These are phyloP conservation scores for Idaea straminata DNA, from an alignment of 2,888 invertebrate genomes.

Conservation along the genomic window DNA sequence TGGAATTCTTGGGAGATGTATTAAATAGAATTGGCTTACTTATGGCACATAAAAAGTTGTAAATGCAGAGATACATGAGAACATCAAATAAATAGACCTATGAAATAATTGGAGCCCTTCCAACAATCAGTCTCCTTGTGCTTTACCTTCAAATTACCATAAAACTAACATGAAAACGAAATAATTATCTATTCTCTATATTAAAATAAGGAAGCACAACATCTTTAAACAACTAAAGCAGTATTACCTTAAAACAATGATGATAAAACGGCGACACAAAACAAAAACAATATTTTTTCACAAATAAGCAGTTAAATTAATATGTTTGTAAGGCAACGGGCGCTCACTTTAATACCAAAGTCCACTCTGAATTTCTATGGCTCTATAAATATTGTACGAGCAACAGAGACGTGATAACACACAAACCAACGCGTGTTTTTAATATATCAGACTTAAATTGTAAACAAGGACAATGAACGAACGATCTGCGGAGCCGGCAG, in stretches of 20 bases:
- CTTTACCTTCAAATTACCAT: neutral
- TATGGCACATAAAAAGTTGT: neutral
- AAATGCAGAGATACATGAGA: neutral
- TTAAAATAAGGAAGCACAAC: neutral
- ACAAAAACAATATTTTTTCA: neutral
- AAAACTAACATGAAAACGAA: neutral
- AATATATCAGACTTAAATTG: conserved; percentile 30
- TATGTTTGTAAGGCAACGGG: conserved; percentile 26
- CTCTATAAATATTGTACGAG: conserved; percentile 52
- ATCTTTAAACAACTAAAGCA: neutral
- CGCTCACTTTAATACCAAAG: conserved; percentile 42
- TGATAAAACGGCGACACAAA: neutral
- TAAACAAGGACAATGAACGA: conserved; percentile 51
- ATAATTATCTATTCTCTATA: neutral
- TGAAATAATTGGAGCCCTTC: neutral
- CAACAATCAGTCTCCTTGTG: neutral
- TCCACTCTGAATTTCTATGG: conserved; percentile 38
- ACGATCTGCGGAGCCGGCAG: conserved; percentile 31
- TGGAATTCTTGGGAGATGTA: neutral
- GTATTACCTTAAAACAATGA: neutral
- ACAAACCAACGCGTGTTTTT: conserved; percentile 38
- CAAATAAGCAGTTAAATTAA: conserved; percentile 12
- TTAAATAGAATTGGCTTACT: neutral
- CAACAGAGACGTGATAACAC: conserved; percentile 43
- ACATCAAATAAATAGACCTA: no score